Conservation (phyloP, 2,797 vertebrate genomes). For the Adrianichthys oophorus region DNA sequence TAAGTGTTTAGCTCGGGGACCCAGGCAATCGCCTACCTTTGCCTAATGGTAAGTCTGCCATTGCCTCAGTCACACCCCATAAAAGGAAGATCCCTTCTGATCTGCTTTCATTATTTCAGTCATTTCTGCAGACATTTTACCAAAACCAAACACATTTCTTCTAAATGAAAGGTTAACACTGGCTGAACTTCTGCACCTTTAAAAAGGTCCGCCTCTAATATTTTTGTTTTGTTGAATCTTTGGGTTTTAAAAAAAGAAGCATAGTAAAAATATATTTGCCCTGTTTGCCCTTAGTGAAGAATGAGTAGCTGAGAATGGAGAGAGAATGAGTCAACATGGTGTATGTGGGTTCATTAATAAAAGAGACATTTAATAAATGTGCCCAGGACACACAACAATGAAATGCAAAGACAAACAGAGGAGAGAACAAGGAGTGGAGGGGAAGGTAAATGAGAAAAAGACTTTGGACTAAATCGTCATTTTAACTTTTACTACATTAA, state of each 20-base stretch:
- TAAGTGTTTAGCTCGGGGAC: no score
- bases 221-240: neutral
- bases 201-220: neutral
- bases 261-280: neutral
- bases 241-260: neutral
- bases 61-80: no score
- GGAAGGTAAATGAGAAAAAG: constrained; percentile 14
- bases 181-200: neutral
- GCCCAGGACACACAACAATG: constrained; percentile 41
- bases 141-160: no score
- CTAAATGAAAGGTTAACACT: no score
- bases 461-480: constrained; percentile 22
- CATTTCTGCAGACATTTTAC: no score
- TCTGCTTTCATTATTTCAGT: no score
- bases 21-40: no score
- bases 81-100: no score
- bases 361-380: constrained; percentile 24
- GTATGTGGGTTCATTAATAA: constrained; percentile 32
- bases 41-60: no score
- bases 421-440: neutral
- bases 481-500: constrained; percentile 16
- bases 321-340: constrained; percentile 14
- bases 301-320: neutral
- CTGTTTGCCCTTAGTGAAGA: neutral
- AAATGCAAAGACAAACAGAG: neutral